Conservation (phyloP, 2,888 invertebrate genomes). For the Yponomeuta sedellus region DNA sequence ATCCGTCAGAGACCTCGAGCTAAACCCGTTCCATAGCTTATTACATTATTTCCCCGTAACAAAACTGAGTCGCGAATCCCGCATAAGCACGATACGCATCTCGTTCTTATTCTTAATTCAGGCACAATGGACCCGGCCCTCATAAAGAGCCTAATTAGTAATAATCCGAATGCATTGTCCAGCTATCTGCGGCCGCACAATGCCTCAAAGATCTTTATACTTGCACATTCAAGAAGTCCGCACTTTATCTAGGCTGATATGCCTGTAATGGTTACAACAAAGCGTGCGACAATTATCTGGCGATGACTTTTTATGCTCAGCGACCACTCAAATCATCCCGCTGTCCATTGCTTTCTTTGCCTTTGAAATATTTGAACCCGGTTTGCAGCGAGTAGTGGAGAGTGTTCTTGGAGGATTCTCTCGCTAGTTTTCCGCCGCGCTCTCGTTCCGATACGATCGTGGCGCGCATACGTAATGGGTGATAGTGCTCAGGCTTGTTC, state of each 20-base stretch:
- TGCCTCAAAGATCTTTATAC: constrained; percentile 39
- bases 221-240: constrained; percentile 37
- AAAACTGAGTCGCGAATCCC: constrained; percentile 73
- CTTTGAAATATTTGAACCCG: not conserved
- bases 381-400: not conserved
- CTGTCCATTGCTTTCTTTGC: not conserved
- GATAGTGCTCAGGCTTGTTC: constrained; percentile 67
- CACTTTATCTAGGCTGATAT: constrained; percentile 71
- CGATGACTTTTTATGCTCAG: constrained; percentile 42
- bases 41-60: constrained; percentile 27
- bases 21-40: not conserved
- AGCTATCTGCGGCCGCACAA: constrained; percentile 63
- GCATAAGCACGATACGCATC: constrained; percentile 64
- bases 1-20: too few species aligned
- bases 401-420: constrained; percentile 6
- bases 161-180: constrained; percentile 73
- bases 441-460: constrained; percentile 47
- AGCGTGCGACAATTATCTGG: constrained; percentile 69
- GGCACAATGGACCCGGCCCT: constrained; percentile 69
- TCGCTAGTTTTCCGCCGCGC: constrained; percentile 18
- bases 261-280: constrained; percentile 32
- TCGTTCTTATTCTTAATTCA: constrained; percentile 64
- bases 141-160: constrained; percentile 76
- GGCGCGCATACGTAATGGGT: constrained; percentile 68
- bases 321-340: not conserved